These are phyloP conservation scores for Alcedo quadribrachys DNA, from an alignment of 2,797 vertebrate genomes.

Conservation along the genomic window DNA sequence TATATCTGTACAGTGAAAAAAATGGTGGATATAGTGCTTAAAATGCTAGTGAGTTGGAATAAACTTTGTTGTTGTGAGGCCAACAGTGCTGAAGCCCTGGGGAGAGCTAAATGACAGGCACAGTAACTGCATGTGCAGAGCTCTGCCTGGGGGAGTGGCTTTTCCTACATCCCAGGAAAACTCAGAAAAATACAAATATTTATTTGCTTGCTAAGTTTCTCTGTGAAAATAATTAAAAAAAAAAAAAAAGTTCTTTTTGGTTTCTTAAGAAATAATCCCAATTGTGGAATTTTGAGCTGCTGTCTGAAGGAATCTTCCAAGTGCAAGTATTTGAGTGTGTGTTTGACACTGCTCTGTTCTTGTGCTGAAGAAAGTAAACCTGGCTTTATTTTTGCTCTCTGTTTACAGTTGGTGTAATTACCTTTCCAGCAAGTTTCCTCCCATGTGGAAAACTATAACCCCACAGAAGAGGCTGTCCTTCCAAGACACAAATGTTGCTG, in stretches of 20 bases:
- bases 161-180: neutral
- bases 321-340: too few species aligned
- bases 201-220: neutral
- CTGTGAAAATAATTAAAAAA: neutral
- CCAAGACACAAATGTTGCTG: neutral
- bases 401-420: neutral
- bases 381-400: neutral
- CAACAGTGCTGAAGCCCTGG: neutral
- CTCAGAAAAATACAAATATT: neutral
- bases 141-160: neutral
- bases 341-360: neutral
- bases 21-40: neutral
- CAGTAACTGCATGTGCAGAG: neutral
- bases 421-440: neutral
- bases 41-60: neutral
- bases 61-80: neutral
- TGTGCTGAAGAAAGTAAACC: neutral
- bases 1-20: neutral
- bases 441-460: neutral
- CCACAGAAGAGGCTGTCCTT: neutral
- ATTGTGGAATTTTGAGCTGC: neutral
- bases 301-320: neutral
- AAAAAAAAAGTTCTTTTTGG: too few species aligned
- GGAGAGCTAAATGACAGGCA: neutral
- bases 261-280: accelerated